Base-by-base conservation (phyloP, 2,888 invertebrate species). In the Melanostoma mellinum region DNA sequence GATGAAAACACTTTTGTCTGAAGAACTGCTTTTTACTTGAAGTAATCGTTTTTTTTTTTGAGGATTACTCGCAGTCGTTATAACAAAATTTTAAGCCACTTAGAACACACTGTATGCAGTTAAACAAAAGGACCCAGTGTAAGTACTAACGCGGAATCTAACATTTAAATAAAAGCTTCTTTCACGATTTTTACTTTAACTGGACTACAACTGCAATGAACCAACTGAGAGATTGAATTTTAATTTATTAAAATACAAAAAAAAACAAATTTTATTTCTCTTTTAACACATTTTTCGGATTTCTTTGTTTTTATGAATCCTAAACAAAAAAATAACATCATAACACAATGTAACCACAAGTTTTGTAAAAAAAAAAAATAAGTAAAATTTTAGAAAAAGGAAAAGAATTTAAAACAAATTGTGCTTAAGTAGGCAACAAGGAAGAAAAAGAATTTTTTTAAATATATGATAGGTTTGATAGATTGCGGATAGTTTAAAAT, bases 381-480 rank as follows among this genome's bases (percentile, higher is more conserved):
- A 55, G 52, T 50, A 74, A 63, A 38, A 63, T 32, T 63, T 50
- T 50, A 38, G n/a, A 36, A 50, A 44, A 61, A 72, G 55, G 52
- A 74, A 78, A 73, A 56, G 78, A 84, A 78, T 69, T 36, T 38
- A 50, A 74, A 74, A 73, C 61, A 61, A 36, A n/a, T 65, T 78
- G 61, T 76, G 68, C 72, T 71, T 42, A 63, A 44, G 33, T 75
- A 68, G 61, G 50, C 63, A 56, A 74, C 42, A 80, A 69, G 68
- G 71, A 50, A 48, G 36, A 61, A 76, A 63, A 20, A 44, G 20
- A 56, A 50, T n/a, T 79, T 35, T 35, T 68, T 32, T 32, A 36
- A 40, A 46, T 38, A 9, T 32, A 46, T 52, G 38, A 48, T 40
- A 20, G 20, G 20, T 20, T 20, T 20, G 20, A 20, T 38, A 40